These are phyloP conservation scores for Drosophila percnosoma DNA, from an alignment of 2,888 invertebrate species.

Conservation along the genomic window DNA sequence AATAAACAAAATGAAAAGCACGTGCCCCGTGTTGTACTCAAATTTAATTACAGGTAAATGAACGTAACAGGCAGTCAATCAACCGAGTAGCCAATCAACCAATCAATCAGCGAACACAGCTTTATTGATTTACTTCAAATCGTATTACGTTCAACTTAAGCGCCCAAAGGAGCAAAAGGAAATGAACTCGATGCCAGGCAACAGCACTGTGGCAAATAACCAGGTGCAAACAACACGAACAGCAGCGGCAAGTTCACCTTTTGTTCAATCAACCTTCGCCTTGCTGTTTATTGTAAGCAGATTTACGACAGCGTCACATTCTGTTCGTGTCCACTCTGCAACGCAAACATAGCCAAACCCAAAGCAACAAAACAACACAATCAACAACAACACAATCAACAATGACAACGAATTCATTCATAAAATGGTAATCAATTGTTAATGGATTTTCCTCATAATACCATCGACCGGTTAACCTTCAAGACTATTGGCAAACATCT, in stretches of 20 bases:
- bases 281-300: constrained; percentile 62
- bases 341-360: constrained; percentile 15
- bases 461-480: constrained; percentile 59
- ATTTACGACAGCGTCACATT: constrained; percentile 74
- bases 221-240: constrained; percentile 4
- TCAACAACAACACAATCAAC: constrained; percentile 3
- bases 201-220: constrained; percentile 1
- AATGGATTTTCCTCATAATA: constrained; percentile 13
- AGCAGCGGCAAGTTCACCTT: constrained; percentile 36
- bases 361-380: background rate
- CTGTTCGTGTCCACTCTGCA: constrained; percentile 48
- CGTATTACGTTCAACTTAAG: constrained; percentile 25
- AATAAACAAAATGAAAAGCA: constrained; percentile 20
- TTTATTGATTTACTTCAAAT: constrained; percentile 45
- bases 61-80: constrained; percentile 36
- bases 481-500: constrained; percentile 36
- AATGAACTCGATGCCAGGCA: constrained; percentile 19
- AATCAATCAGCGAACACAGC: constrained; percentile 46
- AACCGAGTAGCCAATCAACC: constrained; percentile 42
- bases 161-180: background rate
- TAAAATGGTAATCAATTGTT: constrained; percentile 30
- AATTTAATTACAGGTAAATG: constrained; percentile 64
- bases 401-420: constrained; percentile 40
- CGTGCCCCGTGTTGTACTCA: constrained; percentile 44
- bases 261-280: constrained; percentile 69